phyloP scores from a whole-genome alignment of 1,140 invertebrate genomes.

The Stratiolaelaps scimitus region DNA sequence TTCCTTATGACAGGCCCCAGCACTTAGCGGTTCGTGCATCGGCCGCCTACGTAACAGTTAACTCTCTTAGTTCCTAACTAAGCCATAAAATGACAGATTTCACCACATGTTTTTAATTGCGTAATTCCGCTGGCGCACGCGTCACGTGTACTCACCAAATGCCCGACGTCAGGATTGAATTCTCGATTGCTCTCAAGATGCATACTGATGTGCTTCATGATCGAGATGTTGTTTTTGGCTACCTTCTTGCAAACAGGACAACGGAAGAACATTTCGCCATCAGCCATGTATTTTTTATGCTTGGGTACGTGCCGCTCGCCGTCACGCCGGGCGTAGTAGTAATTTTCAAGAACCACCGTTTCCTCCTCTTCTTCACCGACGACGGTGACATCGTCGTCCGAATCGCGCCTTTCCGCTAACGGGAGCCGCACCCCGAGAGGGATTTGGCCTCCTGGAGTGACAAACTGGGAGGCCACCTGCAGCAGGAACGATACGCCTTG shows the following conservation, averaged over 20 bases:
- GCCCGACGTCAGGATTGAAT: constrained; percentile 16
- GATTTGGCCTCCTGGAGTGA: constrained; percentile 13
- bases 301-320: constrained; percentile 22
- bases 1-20: too few relatives aligned
- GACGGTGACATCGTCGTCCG: constrained; percentile 3
- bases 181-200: constrained; percentile 20
- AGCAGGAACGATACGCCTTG: neutral
- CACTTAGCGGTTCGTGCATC: too few relatives aligned
- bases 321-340: constrained; percentile 21
- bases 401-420: neutral
- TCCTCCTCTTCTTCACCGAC: constrained; percentile 15
- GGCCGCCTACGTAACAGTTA: too few relatives aligned
- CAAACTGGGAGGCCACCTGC: constrained; percentile 17
- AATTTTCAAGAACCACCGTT: constrained; percentile 17
- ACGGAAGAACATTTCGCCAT: constrained; percentile 23
- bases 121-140: too few relatives aligned
- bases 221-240: constrained; percentile 27
- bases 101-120: too few relatives aligned
- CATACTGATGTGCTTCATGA: constrained; percentile 25
- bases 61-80: too few relatives aligned
- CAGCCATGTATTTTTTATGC: constrained; percentile 15
- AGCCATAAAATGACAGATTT: too few relatives aligned
- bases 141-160: constrained; percentile 5
- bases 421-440: constrained; percentile 5
- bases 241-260: constrained; percentile 27